Conservation (phyloP, 2,797 vertebrate genomes). For the Synanceia verrucosa region DNA sequence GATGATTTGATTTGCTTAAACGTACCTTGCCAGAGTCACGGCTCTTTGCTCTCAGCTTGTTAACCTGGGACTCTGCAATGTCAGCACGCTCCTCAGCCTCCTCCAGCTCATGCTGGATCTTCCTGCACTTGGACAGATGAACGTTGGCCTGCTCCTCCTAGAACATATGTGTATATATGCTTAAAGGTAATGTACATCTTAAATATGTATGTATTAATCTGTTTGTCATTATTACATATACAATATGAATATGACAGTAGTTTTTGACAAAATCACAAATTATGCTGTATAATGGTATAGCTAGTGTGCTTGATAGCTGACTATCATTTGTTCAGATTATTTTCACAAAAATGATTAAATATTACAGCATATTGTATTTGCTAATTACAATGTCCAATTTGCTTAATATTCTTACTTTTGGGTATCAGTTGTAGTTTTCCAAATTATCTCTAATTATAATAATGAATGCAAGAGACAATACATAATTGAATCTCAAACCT, state of each 20-base stretch:
- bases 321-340: background rate
- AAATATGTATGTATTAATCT: background rate
- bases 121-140: constrained; percentile 76
- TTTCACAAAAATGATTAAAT: background rate
- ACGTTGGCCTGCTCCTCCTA: background rate
- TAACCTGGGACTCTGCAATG: constrained; percentile 86
- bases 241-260: background rate
- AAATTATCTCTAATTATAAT: background rate
- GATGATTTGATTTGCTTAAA: constrained; percentile 33
- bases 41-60: constrained; percentile 83
- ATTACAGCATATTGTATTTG: background rate
- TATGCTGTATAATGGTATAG: background rate
- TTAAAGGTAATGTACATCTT: background rate
- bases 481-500: background rate
- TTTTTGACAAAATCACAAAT: background rate
- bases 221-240: background rate
- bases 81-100: constrained; percentile 84
- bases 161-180: background rate
- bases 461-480: background rate
- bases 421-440: background rate
- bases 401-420: background rate
- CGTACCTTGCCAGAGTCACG: constrained; percentile 55
- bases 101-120: constrained; percentile 84
- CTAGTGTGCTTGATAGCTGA: background rate
- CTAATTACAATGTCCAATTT: background rate